These are phyloP conservation scores for Stratiomys singularior DNA, from an alignment of 2,888 invertebrate genomes.

Conservation along the genomic window DNA sequence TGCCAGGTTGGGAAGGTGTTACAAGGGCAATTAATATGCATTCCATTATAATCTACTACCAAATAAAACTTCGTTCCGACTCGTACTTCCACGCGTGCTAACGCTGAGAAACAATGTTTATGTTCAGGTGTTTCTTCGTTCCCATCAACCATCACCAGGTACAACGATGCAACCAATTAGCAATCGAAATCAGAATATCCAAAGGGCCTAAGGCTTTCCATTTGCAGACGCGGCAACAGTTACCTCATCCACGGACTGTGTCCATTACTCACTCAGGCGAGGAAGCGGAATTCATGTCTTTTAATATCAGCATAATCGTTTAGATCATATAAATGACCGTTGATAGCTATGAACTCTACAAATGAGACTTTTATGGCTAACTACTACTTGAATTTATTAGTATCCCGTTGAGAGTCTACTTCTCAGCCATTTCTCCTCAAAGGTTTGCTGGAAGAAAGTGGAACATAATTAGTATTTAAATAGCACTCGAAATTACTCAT, in stretches of 20 bases:
- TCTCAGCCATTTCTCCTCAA: background rate
- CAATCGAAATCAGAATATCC: constrained; percentile 41
- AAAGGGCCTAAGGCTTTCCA: background rate
- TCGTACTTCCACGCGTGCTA: constrained; percentile 3
- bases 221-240: background rate
- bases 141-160: background rate
- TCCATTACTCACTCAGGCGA: background rate
- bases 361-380: constrained; percentile 18
- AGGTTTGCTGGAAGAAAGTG: too few relatives aligned
- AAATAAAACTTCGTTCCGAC: background rate
- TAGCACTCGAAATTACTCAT: too few relatives aligned
- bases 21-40: constrained; percentile 25
- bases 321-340: constrained; percentile 18
- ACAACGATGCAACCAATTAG: constrained; percentile 21
- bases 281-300: constrained; percentile 24
- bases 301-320: constrained; percentile 31
- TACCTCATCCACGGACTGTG: too few relatives aligned
- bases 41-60: background rate
- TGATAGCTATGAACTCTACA: constrained; percentile 18
- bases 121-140: background rate
- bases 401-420: background rate
- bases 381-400: constrained; percentile 39
- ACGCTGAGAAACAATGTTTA: constrained; percentile 3
- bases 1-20: constrained; percentile 24
- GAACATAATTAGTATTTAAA: too few relatives aligned